Percentiles rank a stretch among this genome's conserved stretches.
These are phyloP conservation scores for Limnephilus rhombicus DNA, from an alignment of 2,888 invertebrate genomes.

Conservation along the genomic window DNA sequence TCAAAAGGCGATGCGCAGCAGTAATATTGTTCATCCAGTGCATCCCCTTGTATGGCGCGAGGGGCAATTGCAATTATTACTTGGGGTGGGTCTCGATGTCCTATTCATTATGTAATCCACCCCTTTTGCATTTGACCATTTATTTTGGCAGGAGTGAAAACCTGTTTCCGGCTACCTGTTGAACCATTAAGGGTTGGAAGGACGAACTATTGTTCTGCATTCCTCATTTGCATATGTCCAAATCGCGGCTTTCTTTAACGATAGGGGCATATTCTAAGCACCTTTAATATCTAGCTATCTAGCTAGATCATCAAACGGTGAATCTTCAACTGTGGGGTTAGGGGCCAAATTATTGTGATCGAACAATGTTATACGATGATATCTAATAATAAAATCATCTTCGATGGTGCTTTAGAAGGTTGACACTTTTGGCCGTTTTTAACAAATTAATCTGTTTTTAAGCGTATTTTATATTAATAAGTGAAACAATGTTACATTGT, in stretches of 20 bases:
- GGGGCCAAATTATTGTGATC: background rate
- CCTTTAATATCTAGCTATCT: background rate
- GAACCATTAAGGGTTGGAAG: conserved; percentile 58
- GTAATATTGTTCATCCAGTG: conserved; percentile 46
- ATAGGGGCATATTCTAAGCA: conserved; percentile 9
- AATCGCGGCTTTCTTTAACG: background rate
- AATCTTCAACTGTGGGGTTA: conserved; percentile 29
- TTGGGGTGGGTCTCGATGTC: conserved; percentile 57
- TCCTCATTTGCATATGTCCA: conserved; percentile 59
- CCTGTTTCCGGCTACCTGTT: conserved; percentile 66
- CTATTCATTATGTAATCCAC: conserved; percentile 58
- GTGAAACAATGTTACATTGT: too few relatives aligned
- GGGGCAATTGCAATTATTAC: conserved; percentile 49
- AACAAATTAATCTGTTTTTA: too few relatives aligned
- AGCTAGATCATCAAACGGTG: background rate
- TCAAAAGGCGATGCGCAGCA: conserved; percentile 36
- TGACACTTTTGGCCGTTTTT: too few relatives aligned
- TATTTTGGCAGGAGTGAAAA: conserved; percentile 60
- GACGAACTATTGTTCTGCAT: conserved; percentile 54
- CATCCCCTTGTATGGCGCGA: background rate
- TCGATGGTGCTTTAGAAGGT: too few relatives aligned
- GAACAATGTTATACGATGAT: background rate
- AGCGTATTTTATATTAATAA: background rate
- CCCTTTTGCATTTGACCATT: conserved; percentile 64
- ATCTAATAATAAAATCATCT: background rate